Conservation (phyloP, 2,797 vertebrate genomes). For the Mormyrus hasselquistii region DNA sequence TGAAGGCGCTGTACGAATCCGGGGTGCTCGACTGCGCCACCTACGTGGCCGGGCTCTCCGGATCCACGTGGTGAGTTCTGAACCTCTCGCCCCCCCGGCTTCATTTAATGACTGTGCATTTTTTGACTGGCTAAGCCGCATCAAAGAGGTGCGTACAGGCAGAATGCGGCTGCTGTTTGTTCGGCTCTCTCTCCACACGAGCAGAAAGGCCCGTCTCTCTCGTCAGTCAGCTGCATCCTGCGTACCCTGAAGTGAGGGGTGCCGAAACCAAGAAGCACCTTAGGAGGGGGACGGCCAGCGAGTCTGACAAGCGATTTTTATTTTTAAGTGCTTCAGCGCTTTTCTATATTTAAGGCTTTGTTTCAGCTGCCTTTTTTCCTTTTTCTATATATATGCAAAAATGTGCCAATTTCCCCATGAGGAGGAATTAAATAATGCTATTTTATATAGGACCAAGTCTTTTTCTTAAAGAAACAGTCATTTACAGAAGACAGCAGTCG, state of each 20-base stretch:
- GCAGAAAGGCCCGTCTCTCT: neutral
- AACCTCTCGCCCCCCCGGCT: neutral
- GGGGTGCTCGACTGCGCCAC: conserved; percentile 89
- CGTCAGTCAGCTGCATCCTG: neutral
- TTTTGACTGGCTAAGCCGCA: neutral
- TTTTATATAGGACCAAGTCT: neutral
- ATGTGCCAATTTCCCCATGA: neutral
- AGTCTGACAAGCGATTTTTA: neutral
- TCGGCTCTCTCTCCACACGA: neutral
- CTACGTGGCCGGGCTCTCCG: conserved; percentile 88
- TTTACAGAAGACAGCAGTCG: neutral
- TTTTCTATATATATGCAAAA: neutral
- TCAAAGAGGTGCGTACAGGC: neutral
- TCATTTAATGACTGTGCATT: neutral
- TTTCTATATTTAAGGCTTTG: neutral
- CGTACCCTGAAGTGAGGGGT: neutral
- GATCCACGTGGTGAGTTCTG: conserved; percentile 83
- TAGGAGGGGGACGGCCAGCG: neutral
- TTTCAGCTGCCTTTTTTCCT: neutral
- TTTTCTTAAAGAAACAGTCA: neutral
- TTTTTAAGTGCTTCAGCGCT: neutral
- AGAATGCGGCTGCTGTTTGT: neutral
- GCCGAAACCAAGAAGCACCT: neutral
- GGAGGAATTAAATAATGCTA: neutral
- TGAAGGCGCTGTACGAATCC: conserved; percentile 91